Evolutionary conservation across 1,140 invertebrate species (phyloP).

Genomic region (Paracyclopina nana): DNA sequence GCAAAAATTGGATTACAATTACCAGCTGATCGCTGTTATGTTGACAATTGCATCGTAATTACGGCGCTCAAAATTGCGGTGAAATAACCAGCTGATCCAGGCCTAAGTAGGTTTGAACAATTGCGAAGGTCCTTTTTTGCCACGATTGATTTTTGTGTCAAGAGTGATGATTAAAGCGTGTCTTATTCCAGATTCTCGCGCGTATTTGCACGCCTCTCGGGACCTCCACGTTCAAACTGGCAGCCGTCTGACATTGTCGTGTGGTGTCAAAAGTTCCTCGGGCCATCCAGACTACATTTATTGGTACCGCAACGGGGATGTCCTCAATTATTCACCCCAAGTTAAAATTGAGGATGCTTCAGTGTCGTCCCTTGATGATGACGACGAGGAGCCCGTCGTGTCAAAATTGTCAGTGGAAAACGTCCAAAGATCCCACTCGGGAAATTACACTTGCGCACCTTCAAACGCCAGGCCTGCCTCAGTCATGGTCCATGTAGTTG

Average conservation of each 20-base stretch:
- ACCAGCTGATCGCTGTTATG: too few species aligned
- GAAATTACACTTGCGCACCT: conserved; percentile 50
- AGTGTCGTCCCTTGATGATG: conserved; percentile 18
- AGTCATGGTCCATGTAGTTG: conserved; percentile 55
- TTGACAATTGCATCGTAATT: too few species aligned
- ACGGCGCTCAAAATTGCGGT: too few species aligned
- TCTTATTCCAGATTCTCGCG: conserved; percentile 23
- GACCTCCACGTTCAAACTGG: conserved; percentile 12
- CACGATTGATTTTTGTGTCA: too few species aligned
- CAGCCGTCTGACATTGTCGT: conserved; percentile 13
- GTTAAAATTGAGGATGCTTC: background rate
- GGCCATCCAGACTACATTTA: conserved; percentile 20
- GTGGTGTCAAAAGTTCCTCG: conserved; percentile 12
- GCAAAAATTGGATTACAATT: too few species aligned
- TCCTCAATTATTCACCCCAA: conserved; percentile 18
- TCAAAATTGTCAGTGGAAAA: conserved; percentile 19
- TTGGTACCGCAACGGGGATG: conserved; percentile 21
- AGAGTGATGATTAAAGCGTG: too few species aligned
- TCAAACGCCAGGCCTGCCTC: conserved; percentile 52
- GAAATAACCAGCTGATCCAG: too few species aligned
- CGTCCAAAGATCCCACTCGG: conserved; percentile 33
- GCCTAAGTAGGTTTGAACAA: too few species aligned
- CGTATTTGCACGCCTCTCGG: background rate
- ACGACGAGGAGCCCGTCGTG: conserved; percentile 19
- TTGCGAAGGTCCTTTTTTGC: too few species aligned